Percentiles rank a stretch among this genome's conserved stretches.
Conservation (phyloP, 2,797 vertebrate genomes). For the Lagorchestes hirsutus region DNA sequence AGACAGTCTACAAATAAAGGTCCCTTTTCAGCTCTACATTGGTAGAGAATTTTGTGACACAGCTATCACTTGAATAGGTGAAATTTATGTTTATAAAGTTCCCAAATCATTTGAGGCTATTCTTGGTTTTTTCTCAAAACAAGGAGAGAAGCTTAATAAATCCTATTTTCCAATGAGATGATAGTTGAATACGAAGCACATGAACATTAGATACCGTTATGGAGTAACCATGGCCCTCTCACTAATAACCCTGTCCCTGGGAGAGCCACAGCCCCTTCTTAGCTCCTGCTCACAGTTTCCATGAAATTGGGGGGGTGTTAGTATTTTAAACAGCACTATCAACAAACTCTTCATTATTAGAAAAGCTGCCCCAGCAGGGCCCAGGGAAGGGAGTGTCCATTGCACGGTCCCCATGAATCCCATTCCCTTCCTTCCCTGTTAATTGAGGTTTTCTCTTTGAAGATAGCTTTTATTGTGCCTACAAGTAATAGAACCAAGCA, state of each 20-base stretch:
- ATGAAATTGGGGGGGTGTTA: constrained; percentile 46
- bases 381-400: constrained; percentile 76
- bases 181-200: constrained; percentile 61
- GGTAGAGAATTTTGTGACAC: constrained; percentile 52
- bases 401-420: constrained; percentile 73
- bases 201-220: constrained; percentile 19
- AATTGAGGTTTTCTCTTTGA: constrained; percentile 71
- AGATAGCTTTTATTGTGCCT: constrained; percentile 79
- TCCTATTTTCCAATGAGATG: constrained; percentile 36
- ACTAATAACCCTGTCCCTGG: background rate
- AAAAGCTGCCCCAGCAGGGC: constrained; percentile 57
- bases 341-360: constrained; percentile 55
- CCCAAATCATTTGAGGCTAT: constrained; percentile 46
- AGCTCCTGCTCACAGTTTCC: constrained; percentile 32
- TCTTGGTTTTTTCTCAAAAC: constrained; percentile 15
- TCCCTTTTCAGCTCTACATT: background rate
- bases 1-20: background rate
- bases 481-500: constrained; percentile 78
- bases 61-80: constrained; percentile 32
- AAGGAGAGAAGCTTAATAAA: constrained; percentile 21
- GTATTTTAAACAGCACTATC: constrained; percentile 69
- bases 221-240: constrained; percentile 50
- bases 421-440: constrained; percentile 53
- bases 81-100: constrained; percentile 51
- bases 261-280: constrained; percentile 23